Conservation (phyloP, 1,140 invertebrate genomes). For the Bradysia coprophila region DNA sequence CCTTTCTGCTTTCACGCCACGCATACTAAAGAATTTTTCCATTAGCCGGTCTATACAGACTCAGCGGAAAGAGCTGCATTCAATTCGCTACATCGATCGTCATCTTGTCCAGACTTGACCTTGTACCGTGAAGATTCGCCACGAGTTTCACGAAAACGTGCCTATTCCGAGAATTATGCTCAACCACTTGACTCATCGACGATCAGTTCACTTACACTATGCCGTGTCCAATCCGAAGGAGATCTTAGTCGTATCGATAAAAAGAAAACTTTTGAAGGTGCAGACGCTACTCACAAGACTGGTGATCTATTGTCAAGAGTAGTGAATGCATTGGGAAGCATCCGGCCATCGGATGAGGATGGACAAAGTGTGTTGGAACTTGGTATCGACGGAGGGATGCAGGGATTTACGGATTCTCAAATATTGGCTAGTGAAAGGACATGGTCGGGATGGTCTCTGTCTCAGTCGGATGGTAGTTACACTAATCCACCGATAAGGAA, state of each 20-base stretch:
- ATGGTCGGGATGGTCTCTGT: conserved; percentile 30
- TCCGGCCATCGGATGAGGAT: conserved; percentile 29
- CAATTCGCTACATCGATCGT: conserved; percentile 20
- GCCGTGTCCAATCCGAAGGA: conserved; percentile 50
- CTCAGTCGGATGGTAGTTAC: conserved; percentile 24
- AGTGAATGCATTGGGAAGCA: conserved; percentile 49
- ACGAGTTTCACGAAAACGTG: conserved; percentile 31
- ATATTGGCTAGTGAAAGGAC: conserved; percentile 44
- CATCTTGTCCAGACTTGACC: conserved; percentile 38
- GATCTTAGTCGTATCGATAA: conserved; percentile 58
- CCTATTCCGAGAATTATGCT: conserved; percentile 35
- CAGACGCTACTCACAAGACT: conserved; percentile 41
- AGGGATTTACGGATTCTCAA: conserved; percentile 45
- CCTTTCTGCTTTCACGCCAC: background rate
- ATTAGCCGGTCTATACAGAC: conserved; percentile 21
- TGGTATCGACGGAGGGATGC: conserved; percentile 24
- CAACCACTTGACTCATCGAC: conserved; percentile 12
- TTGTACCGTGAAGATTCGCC: conserved; percentile 29
- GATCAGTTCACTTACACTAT: conserved; percentile 12
- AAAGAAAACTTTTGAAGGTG: conserved; percentile 44
- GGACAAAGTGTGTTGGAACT: conserved; percentile 6
- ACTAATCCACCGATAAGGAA: conserved; percentile 25
- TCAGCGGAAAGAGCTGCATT: conserved; percentile 8
- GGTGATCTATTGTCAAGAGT: conserved; percentile 51
- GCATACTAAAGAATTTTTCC: background rate